Percentiles rank a stretch among this genome's conserved stretches.
Conservation (phyloP, 2,113 vertebrate species). For the Notiomystis cincta region DNA sequence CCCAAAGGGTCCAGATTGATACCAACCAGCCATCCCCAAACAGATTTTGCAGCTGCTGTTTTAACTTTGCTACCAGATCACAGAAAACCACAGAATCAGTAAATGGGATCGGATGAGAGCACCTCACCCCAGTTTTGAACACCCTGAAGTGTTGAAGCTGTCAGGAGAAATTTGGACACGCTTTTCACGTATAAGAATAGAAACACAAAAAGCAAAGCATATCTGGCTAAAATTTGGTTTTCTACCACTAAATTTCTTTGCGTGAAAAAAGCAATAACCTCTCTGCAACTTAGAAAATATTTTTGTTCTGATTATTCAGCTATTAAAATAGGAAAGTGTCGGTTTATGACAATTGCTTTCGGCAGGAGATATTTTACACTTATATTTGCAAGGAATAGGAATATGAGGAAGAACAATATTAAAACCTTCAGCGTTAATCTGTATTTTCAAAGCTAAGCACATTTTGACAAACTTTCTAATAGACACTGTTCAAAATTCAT, state of each 20-base stretch:
- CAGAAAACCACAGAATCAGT: slow-evolving; percentile 3
- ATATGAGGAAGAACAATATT: slow-evolving; percentile 74
- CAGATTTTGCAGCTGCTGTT: not conserved
- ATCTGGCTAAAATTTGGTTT: slow-evolving; percentile 23
- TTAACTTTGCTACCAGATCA: slow-evolving; percentile 7
- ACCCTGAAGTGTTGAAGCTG: slow-evolving; percentile 12
- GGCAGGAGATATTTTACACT: slow-evolving; percentile 69
- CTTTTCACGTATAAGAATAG: slow-evolving; percentile 19
- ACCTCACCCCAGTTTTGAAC: not conserved
- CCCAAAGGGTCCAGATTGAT: not conserved
- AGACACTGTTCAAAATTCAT: slow-evolving; percentile 74
- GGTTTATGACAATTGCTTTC: slow-evolving; percentile 66
- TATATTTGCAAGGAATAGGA: slow-evolving; percentile 62
- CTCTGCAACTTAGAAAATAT: slow-evolving; percentile 48
- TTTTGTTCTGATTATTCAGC: slow-evolving; percentile 63
- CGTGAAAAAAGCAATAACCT: slow-evolving; percentile 62
- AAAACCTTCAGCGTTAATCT: slow-evolving; percentile 75
- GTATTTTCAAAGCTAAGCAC: slow-evolving; percentile 74
- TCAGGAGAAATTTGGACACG: slow-evolving; percentile 28
- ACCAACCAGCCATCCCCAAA: not conserved
- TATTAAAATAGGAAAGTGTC: slow-evolving; percentile 67
- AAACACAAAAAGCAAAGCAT: not conserved
- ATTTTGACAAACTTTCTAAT: slow-evolving; percentile 75
- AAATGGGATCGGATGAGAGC: not conserved
- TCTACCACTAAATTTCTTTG: slow-evolving; percentile 41